These are phyloP conservation scores for Enteromius mattozi DNA, from an alignment of 2,797 vertebrate genomes.

Conservation along the genomic window DNA sequence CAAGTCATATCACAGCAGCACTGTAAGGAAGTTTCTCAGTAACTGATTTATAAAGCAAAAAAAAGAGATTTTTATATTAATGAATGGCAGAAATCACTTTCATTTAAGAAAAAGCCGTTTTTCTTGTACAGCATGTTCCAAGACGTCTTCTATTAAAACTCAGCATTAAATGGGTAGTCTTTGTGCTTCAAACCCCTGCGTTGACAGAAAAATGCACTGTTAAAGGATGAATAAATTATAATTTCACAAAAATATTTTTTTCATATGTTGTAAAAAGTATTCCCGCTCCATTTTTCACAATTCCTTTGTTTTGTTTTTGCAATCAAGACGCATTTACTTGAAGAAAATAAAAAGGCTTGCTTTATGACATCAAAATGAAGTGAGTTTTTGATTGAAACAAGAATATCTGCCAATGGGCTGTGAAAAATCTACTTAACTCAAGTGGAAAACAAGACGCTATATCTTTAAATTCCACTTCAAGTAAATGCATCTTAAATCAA, in stretches of 20 bases:
- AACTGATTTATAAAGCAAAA: background rate
- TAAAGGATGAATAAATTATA: background rate
- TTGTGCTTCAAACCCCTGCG: slow-evolving; percentile 73
- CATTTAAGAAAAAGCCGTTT: too few species aligned
- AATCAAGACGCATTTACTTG: background rate
- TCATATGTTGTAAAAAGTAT: background rate
- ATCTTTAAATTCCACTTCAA: background rate
- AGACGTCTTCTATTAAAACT: slow-evolving; percentile 64
- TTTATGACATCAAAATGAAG: background rate
- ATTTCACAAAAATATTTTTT: background rate
- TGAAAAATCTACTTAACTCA: background rate
- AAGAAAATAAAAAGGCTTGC: background rate
- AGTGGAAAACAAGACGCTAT: background rate
- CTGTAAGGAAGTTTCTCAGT: background rate
- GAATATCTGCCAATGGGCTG: background rate
- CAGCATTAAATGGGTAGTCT: slow-evolving; percentile 75
- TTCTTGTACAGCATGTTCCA: background rate
- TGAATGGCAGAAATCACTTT: background rate
- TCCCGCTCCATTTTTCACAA: background rate
- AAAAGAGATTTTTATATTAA: background rate
- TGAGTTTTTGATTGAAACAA: background rate
- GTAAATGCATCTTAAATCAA: background rate
- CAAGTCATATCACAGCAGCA: background rate
- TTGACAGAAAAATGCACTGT: background rate
- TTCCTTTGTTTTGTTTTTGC: background rate